Base-by-base conservation (phyloP, 1,140 invertebrate species). In the Potamilus streckersoni region DNA sequence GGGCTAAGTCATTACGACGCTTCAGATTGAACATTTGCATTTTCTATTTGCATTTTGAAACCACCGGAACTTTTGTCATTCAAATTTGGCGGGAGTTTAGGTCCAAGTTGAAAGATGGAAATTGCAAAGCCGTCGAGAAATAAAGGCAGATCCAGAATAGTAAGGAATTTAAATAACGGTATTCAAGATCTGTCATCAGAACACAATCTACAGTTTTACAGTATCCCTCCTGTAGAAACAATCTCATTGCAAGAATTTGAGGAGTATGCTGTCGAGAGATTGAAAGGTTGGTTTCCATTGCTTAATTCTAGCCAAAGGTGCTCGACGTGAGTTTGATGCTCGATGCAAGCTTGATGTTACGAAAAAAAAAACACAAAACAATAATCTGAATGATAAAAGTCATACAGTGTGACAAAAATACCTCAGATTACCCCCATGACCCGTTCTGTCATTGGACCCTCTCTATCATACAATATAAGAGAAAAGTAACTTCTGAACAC, bases 241-340 rank as follows among this genome's bases (percentile, higher is more conserved):
- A 93, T 98, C 73, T 92, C 93, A 72, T 91, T 98, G 27, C 90
- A 93, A 74, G 95, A 97, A 86, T 97, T 98, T 91, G 95, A 98
- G 92, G 93, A 95, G 69, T 92, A 95, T 80, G 95, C 95, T 15
- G 86, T 96, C 49, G 95, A 97, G 85, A 93, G 96, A 83, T 88
- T 98, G 57, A 94, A 95, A 91, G 90, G 93, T 94, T 89, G 82
- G n/a, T 49, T 49, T 49, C 38, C 38, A 8, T 49, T 49, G 6
- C 38, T 4, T 38, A 38, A 38, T 38, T 23, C 23, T 23, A 23
- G 23, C 23, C 23, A 23, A 0, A 23, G 23, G 23, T 23, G 23
- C 2, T 23, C 23, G 23, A 2, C 23, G 23, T 23, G 23, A 23
- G 23, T 2, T 23, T 23, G 23, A 23, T 23, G 23, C 23, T 23